Percentiles rank a stretch among this genome's conserved stretches.
phyloP scores from a whole-genome alignment of 2,113 vertebrate genomes.

The Calidris pygmaea region DNA sequence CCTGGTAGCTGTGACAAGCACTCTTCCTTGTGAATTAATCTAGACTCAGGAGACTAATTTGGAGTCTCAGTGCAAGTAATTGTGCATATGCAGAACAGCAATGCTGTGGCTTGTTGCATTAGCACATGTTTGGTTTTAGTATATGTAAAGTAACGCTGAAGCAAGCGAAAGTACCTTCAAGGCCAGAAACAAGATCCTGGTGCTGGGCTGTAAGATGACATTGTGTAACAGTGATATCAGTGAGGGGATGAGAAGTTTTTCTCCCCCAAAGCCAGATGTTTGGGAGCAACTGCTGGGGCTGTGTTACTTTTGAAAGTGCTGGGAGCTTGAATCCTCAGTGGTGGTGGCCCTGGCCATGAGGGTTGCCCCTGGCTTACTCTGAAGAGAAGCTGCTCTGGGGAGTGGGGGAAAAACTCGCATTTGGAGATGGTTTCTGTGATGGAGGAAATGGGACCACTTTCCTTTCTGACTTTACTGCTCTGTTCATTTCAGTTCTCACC shows the following conservation, averaged over 20 bases:
- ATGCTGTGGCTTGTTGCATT: background rate
- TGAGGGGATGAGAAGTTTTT: background rate
- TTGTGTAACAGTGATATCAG: fast-evolving
- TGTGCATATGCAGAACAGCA: background rate
- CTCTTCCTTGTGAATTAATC: background rate
- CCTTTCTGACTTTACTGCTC: background rate
- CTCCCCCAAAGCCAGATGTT: background rate
- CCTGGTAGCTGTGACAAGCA: background rate
- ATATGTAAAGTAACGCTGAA: background rate
- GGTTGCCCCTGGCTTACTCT: background rate
- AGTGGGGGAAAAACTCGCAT: background rate
- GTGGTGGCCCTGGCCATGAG: background rate
- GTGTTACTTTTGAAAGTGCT: background rate
- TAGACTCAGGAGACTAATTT: background rate
- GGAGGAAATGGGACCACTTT: background rate
- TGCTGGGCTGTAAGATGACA: background rate
- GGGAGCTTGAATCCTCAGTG: background rate
- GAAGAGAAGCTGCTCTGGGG: background rate
- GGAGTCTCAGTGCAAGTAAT: background rate
- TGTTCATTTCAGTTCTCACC: background rate
- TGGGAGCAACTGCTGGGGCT: background rate
- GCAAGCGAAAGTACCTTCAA: background rate
- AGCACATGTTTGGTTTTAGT: background rate
- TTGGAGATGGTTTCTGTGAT: background rate
- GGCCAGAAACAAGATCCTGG: background rate